Base-by-base conservation (phyloP, 2,797 vertebrate species). In the Micromesistius poutassou region DNA sequence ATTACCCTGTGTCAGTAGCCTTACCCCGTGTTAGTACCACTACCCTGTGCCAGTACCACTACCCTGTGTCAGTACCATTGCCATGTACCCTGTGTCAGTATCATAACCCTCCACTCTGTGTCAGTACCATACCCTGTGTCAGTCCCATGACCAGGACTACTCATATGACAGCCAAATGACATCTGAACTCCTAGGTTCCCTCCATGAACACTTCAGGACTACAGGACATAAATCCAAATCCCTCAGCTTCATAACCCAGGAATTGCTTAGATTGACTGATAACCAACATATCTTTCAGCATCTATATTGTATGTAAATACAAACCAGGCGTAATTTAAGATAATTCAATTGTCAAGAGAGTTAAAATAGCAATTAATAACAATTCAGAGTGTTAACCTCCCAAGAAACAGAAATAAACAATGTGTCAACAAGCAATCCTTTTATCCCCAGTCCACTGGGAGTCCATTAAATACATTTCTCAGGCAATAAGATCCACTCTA, bases 141-240 rank as follows among this genome's bases (percentile, higher is more conserved):
- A 55, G 50, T 7, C 22, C 50, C 50, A 62, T 62, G n/a, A 62
- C 19, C 16, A 62, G 55, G 22, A 25, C 55, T 68, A 28, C 82
- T 84, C 71, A 83, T 84, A 83, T 42, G 74, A 33, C 70, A 80
- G 83, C 77, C 80, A 89, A 79, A 77, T 73, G 85, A 87, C 81
- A 91, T 81, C 75, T 14, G 74, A 88, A 80, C 80, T 72, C 40
- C 76, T 84, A 70, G 8, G 7, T 74, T 76, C 80, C 75, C 75
- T 80, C 88, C 80, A 74, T 74, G 55, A 62, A 62, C 55, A 62
- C 55, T 62, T 62, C n/a, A 25, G 19, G 55, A 62, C 62, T 28
- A 28, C 62, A 68, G 62, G 62, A 68, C 62, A 68, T 68, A 13
- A 10, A 68, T 68, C 62, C 1, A 28, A 68, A 68, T 28, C 62